Conservation (phyloP, 1,140 invertebrate genomes). For the Tyrophagus putrescentiae region DNA sequence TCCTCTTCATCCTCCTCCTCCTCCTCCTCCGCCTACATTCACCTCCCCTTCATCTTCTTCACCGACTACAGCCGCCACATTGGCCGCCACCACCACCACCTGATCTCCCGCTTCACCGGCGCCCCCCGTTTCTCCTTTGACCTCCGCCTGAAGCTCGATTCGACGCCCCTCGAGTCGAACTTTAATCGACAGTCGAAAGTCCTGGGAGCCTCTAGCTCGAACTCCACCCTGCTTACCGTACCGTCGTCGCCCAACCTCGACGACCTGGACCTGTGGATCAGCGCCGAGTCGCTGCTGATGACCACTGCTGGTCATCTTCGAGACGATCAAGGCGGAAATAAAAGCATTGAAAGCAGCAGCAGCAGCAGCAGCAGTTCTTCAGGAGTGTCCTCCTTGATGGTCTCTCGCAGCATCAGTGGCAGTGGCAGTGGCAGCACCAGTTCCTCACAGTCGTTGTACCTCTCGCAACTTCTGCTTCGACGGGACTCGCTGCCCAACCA, state of each 20-base stretch:
- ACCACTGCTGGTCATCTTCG: background rate
- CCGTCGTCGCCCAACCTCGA: background rate
- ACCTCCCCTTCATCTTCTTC: background rate
- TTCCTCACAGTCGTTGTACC: background rate
- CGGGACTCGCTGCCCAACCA: background rate
- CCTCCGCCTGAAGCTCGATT: background rate
- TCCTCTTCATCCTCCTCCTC: background rate
- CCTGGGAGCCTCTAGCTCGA: no score
- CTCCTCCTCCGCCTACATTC: background rate
- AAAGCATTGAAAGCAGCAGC: no score
- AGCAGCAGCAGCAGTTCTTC: no score
- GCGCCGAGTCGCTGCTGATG: background rate
- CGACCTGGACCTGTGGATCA: background rate
- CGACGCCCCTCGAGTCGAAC: background rate
- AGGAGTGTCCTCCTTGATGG: background rate
- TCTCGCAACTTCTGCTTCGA: background rate
- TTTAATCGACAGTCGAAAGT: no score
- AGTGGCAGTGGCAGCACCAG: background rate
- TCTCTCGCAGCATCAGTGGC: background rate
- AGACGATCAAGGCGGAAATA: background rate
- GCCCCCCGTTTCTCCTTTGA: background rate
- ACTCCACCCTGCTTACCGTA: no score
- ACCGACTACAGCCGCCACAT: slow-evolving; percentile 1
- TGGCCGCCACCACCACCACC: background rate
- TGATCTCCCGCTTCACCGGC: background rate